Conservation (phyloP, 2,888 invertebrate genomes). For the Crematogaster levior region DNA sequence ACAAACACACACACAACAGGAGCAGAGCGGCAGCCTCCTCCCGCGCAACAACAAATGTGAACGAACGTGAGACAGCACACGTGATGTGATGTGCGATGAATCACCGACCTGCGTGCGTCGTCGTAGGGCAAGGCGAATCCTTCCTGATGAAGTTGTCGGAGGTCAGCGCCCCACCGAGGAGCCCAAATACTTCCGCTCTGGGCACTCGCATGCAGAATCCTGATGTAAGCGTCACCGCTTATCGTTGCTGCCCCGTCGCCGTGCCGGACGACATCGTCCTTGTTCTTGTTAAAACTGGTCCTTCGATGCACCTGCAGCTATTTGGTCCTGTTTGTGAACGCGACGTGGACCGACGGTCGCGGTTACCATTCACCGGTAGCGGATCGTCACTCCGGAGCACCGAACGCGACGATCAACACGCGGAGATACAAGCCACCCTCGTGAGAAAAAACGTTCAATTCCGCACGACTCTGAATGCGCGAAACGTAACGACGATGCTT, state of each 20-base stretch:
- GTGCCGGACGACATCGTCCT: constrained; percentile 53
- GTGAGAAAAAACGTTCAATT: neutral
- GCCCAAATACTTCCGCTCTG: constrained; percentile 78
- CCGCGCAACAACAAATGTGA: constrained; percentile 42
- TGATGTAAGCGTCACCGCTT: constrained; percentile 44
- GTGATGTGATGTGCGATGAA: constrained; percentile 66
- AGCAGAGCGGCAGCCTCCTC: constrained; percentile 29
- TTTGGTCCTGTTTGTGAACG: neutral
- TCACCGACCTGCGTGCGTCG: constrained; percentile 81
- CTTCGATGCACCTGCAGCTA: neutral
- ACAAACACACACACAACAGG: constrained; percentile 19
- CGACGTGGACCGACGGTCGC: neutral
- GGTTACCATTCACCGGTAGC: constrained; percentile 31
- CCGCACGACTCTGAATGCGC: constrained; percentile 11
- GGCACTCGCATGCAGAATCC: constrained; percentile 81
- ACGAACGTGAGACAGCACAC: constrained; percentile 64
- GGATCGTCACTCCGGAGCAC: constrained; percentile 15
- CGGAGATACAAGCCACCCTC: constrained; percentile 55
- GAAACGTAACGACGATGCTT: constrained; percentile 3
- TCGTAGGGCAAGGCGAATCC: constrained; percentile 73
- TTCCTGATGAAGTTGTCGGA: constrained; percentile 76
- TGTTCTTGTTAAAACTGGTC: neutral
- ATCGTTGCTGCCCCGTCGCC: constrained; percentile 58
- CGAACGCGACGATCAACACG: constrained; percentile 56
- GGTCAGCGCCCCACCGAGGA: constrained; percentile 78